Conservation (phyloP, 2,113 vertebrate genomes). For the Lycaon pictus region DNA sequence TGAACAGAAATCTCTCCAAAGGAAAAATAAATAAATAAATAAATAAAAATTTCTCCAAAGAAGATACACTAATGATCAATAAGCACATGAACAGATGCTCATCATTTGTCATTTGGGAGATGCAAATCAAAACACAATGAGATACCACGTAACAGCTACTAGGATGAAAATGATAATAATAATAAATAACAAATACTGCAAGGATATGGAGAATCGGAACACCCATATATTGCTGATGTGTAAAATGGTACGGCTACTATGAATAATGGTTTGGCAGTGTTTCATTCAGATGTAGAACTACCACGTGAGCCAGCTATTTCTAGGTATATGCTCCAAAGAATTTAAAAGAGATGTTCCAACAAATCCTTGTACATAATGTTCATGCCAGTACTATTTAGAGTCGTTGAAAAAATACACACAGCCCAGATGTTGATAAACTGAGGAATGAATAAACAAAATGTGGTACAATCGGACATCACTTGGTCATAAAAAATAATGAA, state of each 20-base stretch:
- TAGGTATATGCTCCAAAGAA: not conserved
- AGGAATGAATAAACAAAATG: not conserved
- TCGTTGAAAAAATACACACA: not conserved
- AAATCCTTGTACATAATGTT: not conserved
- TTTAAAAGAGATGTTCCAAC: not conserved
- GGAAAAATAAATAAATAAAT: not conserved
- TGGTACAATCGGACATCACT: not conserved
- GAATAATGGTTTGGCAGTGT: not conserved
- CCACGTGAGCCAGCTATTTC: not conserved
- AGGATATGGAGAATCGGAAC: not conserved
- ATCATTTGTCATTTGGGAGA: not conserved
- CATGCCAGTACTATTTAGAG: not conserved
- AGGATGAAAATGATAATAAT: not conserved
- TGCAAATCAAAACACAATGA: not conserved
- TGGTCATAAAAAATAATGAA: not conserved
- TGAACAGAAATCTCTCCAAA: not conserved
- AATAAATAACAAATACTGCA: not conserved
- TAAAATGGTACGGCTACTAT: not conserved
- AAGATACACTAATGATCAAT: not conserved
- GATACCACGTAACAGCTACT: not conserved
- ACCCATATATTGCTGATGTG: not conserved
- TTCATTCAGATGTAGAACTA: not conserved
- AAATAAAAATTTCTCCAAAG: not conserved
- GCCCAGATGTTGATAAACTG: not conserved
- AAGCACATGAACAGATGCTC: not conserved